phyloP scores from a whole-genome alignment of 1,140 invertebrate genomes.

The Orchesella cincta region DNA sequence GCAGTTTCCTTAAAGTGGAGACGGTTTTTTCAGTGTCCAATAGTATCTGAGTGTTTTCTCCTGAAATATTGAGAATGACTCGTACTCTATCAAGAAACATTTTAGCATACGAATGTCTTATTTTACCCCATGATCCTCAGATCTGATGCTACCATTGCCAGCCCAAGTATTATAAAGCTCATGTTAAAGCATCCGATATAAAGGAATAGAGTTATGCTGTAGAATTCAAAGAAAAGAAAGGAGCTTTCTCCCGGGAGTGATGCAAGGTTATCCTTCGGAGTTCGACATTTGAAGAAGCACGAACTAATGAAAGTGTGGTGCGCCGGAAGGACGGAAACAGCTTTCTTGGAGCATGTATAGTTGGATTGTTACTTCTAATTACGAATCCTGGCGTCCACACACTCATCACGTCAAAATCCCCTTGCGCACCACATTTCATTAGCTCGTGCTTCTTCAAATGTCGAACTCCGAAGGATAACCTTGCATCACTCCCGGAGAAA shows the following conservation, averaged over 20 bases:
- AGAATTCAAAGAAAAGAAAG: constrained; percentile 7
- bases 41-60: background rate
- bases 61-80: background rate
- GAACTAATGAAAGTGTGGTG: constrained; percentile 4
- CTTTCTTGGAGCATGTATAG: background rate
- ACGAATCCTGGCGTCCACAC: background rate
- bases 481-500: background rate
- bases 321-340: background rate
- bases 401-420: background rate
- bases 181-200: background rate
- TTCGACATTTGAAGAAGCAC: background rate
- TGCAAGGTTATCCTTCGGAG: background rate
- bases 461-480: background rate
- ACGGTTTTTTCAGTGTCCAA: background rate
- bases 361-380: background rate
- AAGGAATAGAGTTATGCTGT: background rate
- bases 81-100: background rate
- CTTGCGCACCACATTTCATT: constrained; percentile 20
- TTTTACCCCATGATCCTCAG: background rate
- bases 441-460: background rate
- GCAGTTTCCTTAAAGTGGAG: background rate
- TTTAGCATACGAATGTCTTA: background rate
- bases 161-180: background rate
- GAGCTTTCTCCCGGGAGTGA: background rate
- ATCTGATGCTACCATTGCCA: background rate